These are phyloP conservation scores for Lissonota sp. DNA, from an alignment of 2,888 invertebrate species.

Conservation along the genomic window DNA sequence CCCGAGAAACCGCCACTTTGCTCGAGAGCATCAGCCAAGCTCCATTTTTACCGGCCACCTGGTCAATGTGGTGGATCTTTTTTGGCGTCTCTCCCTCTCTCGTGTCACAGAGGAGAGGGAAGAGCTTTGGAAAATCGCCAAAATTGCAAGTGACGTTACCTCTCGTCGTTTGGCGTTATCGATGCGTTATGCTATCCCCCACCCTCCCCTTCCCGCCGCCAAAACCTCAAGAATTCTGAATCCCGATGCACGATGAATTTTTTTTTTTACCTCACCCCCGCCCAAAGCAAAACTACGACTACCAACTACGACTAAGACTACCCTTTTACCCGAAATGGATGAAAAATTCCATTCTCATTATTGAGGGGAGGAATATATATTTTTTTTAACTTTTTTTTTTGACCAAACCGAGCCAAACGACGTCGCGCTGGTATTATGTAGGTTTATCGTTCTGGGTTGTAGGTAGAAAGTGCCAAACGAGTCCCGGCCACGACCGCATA, in stretches of 20 bases:
- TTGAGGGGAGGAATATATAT: not conserved
- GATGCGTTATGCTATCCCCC: constrained; percentile 64
- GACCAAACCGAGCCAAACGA: constrained; percentile 51
- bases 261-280: constrained; percentile 9
- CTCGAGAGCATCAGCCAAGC: constrained; percentile 33
- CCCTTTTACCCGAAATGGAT: constrained; percentile 13
- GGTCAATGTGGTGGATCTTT: constrained; percentile 30
- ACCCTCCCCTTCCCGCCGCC: not conserved
- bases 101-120: constrained; percentile 5
- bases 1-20: constrained; percentile 1
- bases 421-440: constrained; percentile 39
- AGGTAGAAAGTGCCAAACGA: constrained; percentile 66
- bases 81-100: constrained; percentile 47
- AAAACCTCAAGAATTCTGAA: constrained; percentile 28
- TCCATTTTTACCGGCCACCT: constrained; percentile 64
- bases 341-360: constrained; percentile 21
- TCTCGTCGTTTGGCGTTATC: constrained; percentile 70
- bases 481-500: constrained; percentile 74
- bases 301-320: constrained; percentile 29
- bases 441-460: constrained; percentile 48
- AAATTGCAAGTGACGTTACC: constrained; percentile 68
- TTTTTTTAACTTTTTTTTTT: constrained; percentile 27
- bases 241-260: constrained; percentile 34
- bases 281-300: constrained; percentile 33
- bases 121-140: constrained; percentile 70